Conservation (phyloP, 2,113 vertebrate species). For the Scalopus aquaticus region DNA sequence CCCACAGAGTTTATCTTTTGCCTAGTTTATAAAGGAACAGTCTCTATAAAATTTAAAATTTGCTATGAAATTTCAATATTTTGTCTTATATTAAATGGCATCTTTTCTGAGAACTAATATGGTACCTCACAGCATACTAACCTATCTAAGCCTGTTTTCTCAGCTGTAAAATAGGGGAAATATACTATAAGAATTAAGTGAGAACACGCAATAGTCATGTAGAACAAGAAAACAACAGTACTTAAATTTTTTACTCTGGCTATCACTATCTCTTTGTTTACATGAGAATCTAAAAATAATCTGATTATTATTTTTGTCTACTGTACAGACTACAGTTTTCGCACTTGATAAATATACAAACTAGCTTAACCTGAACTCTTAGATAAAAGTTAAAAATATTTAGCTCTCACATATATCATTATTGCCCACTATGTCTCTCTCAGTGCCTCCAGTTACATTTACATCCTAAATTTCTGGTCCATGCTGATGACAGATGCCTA, state of each 20-base stretch:
- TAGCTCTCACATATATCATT: background rate
- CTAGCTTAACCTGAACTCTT: background rate
- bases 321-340: background rate
- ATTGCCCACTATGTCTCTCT: background rate
- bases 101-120: background rate
- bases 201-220: background rate
- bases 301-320: background rate
- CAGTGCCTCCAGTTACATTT: conserved; percentile 28
- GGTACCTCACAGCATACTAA: background rate
- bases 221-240: background rate
- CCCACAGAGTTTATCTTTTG: background rate
- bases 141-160: background rate
- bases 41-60: conserved; percentile 35
- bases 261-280: background rate
- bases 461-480: conserved; percentile 25
- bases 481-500: conserved; percentile 49
- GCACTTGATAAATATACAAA: background rate
- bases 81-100: background rate
- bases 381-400: background rate
- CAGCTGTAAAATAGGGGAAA: background rate
- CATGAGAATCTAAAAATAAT: background rate
- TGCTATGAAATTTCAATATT: conserved; percentile 42
- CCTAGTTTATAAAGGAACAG: background rate
- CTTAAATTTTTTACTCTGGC: background rate
- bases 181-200: background rate